Conservation (phyloP, 2,888 invertebrate genomes). For the Limnephilus rhombicus region DNA sequence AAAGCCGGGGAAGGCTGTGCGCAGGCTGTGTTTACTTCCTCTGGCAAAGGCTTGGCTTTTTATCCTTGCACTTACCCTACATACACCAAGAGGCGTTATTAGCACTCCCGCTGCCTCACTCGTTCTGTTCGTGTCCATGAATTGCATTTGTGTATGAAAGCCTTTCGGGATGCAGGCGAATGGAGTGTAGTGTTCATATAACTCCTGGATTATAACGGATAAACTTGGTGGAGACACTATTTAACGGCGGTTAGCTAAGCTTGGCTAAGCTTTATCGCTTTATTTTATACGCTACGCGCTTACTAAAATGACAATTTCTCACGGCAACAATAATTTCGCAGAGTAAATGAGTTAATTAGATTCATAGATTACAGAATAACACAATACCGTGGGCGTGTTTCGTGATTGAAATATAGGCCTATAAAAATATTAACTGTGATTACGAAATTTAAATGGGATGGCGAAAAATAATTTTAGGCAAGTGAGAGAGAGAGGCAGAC, state of each 20-base stretch:
- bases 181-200: constrained; percentile 41
- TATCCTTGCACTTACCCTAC: constrained; percentile 59
- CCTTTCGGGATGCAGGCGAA: constrained; percentile 45
- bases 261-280: constrained; percentile 19
- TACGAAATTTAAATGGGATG: too few relatives aligned
- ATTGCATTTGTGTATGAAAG: constrained; percentile 51
- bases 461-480: too few relatives aligned
- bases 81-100: constrained; percentile 9
- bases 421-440: too few relatives aligned
- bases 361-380: too few relatives aligned
- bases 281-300: neutral
- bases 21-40: constrained; percentile 53
- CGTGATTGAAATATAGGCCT: too few relatives aligned
- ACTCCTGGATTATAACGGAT: constrained; percentile 42
- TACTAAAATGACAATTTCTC: neutral
- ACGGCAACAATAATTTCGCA: neutral
- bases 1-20: neutral
- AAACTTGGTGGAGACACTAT: constrained; percentile 30
- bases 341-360: neutral
- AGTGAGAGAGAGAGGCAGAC: too few relatives aligned
- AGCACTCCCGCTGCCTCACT: constrained; percentile 35
- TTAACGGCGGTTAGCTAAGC: constrained; percentile 28
- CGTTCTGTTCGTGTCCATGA: constrained; percentile 32
- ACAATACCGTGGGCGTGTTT: too few relatives aligned
- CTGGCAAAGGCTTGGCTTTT: constrained; percentile 61